Percentiles rank a stretch among this genome's conserved stretches.
Conservation (phyloP, 2,113 vertebrate species). For the Elachura formosa region DNA sequence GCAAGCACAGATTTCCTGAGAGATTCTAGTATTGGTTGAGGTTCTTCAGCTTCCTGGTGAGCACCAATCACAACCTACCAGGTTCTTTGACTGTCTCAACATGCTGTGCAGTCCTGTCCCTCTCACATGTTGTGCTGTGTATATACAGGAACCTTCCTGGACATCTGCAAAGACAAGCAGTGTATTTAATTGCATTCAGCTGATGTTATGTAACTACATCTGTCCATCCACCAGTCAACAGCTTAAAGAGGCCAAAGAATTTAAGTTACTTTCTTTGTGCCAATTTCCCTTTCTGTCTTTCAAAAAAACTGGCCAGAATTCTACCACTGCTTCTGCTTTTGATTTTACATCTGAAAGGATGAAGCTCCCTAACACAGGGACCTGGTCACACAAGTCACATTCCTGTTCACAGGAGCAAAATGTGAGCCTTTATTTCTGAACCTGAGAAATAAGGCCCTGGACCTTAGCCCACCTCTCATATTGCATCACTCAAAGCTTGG, state of each 20-base stretch:
- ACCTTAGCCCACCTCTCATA: neutral
- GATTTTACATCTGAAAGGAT: neutral
- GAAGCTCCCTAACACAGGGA: neutral
- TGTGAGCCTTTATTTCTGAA: neutral
- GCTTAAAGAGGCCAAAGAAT: neutral
- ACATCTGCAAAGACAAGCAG: neutral
- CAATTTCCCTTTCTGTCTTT: neutral
- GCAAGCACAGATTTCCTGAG: neutral
- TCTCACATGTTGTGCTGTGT: neutral
- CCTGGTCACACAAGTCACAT: neutral
- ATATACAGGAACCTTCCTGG: neutral
- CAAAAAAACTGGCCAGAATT: neutral
- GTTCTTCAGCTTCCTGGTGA: neutral
- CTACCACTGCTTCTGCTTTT: neutral
- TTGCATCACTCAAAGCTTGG: neutral
- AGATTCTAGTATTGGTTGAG: neutral
- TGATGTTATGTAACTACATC: neutral
- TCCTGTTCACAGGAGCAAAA: neutral
- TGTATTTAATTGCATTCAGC: neutral
- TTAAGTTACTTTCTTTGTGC: neutral
- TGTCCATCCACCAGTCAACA: neutral
- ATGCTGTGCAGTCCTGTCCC: neutral
- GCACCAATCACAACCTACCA: rapidly evolving
- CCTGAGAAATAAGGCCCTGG: neutral
- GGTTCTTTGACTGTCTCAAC: rapidly evolving